Evolutionary conservation across 2,113 vertebrate genomes (phyloP).

Genomic region (Prionailurus viverrinus): DNA sequence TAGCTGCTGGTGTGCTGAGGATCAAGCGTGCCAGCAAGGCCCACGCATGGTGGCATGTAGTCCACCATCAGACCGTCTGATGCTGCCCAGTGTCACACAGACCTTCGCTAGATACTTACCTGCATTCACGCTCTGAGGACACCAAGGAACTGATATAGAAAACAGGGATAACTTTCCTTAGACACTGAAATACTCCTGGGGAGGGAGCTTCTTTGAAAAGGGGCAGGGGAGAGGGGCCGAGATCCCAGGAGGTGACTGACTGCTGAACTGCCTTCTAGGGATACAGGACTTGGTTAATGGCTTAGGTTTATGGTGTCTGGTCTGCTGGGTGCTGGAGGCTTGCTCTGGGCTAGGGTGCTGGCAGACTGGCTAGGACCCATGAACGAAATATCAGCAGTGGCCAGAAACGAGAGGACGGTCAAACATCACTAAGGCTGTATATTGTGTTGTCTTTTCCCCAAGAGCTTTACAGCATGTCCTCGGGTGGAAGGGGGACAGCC

Average conservation of each 20-base stretch:
- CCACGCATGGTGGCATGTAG: accelerated
- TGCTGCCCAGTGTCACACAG: background rate
- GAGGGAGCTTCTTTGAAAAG: background rate
- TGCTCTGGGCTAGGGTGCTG: background rate
- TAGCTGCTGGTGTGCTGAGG: background rate
- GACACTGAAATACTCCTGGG: background rate
- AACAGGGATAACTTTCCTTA: background rate
- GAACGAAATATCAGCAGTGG: background rate
- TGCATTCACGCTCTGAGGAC: background rate
- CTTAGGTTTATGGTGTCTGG: background rate
- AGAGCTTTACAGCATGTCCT: background rate
- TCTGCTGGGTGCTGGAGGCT: background rate
- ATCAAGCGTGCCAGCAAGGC: background rate
- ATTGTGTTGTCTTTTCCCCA: background rate
- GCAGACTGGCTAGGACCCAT: background rate
- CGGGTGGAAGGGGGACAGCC: too few relatives aligned
- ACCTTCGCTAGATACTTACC: background rate
- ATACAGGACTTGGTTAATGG: background rate
- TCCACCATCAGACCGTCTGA: accelerated
- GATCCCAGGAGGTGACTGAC: too few relatives aligned
- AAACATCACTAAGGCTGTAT: background rate
- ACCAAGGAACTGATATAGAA: background rate
- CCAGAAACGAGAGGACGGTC: background rate
- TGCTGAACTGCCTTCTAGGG: background rate
- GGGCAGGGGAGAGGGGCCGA: background rate